phyloP scores from a whole-genome alignment of 1,140 invertebrate species.

The Oedothorax gibbosus region DNA sequence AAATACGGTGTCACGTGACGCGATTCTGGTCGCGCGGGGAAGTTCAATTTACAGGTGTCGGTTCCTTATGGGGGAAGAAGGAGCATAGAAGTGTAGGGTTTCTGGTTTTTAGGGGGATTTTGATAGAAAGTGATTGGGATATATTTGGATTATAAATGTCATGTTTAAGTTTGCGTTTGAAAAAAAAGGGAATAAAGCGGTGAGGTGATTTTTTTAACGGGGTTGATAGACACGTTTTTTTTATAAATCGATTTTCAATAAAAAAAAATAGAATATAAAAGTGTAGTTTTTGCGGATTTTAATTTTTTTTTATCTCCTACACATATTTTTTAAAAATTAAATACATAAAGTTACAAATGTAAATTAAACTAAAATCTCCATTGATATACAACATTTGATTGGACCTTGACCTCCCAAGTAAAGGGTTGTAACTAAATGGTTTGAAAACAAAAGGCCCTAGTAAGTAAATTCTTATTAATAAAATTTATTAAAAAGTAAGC shows the following conservation, averaged over 20 bases:
- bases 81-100: not conserved
- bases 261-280: not conserved
- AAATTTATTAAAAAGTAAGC: too few relatives aligned
- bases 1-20: not conserved
- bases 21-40: not conserved
- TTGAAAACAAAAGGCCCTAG: too few relatives aligned
- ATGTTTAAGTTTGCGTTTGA: too few relatives aligned
- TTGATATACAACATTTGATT: too few relatives aligned
- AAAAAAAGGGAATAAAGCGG: not conserved
- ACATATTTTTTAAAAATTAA: too few relatives aligned
- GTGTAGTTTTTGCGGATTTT: not conserved
- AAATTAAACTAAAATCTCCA: too few relatives aligned
- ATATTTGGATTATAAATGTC: too few relatives aligned
- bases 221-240: not conserved
- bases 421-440: too few relatives aligned
- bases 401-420: too few relatives aligned
- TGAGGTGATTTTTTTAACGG: not conserved
- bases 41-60: conserved; percentile 26
- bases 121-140: too few relatives aligned
- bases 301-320: not conserved
- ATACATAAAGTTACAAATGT: too few relatives aligned
- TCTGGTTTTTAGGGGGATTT: not conserved
- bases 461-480: too few relatives aligned
- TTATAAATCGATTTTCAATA: not conserved
- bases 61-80: not conserved